Base-by-base conservation (phyloP, 2,888 invertebrate species). In the Pyrocoelia pectoralis region DNA sequence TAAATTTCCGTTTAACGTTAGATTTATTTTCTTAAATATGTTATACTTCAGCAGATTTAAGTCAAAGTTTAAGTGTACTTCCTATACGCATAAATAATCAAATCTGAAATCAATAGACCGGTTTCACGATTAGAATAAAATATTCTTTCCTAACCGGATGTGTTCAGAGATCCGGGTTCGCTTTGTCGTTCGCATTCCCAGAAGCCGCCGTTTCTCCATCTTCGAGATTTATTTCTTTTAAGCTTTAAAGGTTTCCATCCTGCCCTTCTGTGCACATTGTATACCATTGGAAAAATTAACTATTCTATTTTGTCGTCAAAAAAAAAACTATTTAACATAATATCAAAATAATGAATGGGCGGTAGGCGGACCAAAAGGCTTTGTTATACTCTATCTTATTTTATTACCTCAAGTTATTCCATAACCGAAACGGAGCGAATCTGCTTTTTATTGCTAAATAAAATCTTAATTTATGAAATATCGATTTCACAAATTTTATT, bases 121-220 rank as follows among this genome's bases (percentile, higher is more conserved):
- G 56, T 56, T 56, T 52, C 58, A 19, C 68, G 68, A 68, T 68
- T 68, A 68, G 65, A 65, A 68, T 68, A 68, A 68, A 66, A 65
- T 68, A 68, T 68, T 62, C 65, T 60, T 65, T 66, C 60, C 62
- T 55, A 14, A 51, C 65, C 66, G 64, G 66, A 65, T 63, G 60
- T 61, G 59, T 62, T 66, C 60, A 51, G 60, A 65, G 65, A 62
- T 68, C 65, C 66, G 58, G 62, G 57, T 56, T 65, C 65, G 66
- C 65, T 68, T 59, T 66, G 65, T 66, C 66, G 61, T 65, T 55
- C 57, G 61, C 64, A 64, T 62, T 65, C 57, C 56, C 62, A 51
- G 58, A 50, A 51, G 62, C 46, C 61, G 65, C 56, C 65, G 50
- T 65, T 67, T 67, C 65, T 59, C 56, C 65, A 67, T 67, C 62